Conservation (phyloP, 2,113 vertebrate species). For the Oreotragus oreotragus region DNA sequence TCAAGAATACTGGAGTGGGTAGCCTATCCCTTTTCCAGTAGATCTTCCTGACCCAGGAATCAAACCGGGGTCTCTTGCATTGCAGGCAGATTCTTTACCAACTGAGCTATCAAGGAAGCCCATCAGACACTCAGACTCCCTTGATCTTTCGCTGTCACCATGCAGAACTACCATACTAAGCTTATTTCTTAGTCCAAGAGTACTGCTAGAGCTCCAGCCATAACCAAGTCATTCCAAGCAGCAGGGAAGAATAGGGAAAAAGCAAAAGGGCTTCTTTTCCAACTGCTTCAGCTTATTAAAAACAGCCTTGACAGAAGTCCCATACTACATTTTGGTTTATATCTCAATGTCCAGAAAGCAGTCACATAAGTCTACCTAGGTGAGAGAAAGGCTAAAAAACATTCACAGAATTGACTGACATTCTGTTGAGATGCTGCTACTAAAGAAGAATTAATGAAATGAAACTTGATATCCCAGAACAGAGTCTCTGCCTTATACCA, state of each 20-base stretch:
- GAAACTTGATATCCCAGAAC: background rate
- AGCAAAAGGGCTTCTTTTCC: background rate
- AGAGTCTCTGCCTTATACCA: background rate
- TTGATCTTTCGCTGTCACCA: background rate
- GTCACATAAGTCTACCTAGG: background rate
- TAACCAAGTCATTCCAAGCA: background rate
- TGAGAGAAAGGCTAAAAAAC: background rate
- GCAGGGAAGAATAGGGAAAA: background rate
- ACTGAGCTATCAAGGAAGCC: background rate
- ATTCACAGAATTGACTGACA: background rate
- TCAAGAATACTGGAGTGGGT: background rate
- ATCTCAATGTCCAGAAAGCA: background rate
- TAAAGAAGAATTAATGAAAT: background rate
- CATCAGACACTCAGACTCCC: background rate
- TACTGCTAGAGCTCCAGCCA: background rate
- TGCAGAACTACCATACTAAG: background rate
- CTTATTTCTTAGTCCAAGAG: background rate
- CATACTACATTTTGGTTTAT: background rate
- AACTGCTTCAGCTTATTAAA: background rate
- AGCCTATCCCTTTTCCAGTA: background rate
- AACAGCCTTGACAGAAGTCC: background rate
- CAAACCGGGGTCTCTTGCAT: accelerated
- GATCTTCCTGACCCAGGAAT: background rate
- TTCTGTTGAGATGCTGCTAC: background rate
- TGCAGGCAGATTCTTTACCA: background rate